phyloP scores from a whole-genome alignment of 2,113 vertebrate species.

The Propithecus coquereli region DNA sequence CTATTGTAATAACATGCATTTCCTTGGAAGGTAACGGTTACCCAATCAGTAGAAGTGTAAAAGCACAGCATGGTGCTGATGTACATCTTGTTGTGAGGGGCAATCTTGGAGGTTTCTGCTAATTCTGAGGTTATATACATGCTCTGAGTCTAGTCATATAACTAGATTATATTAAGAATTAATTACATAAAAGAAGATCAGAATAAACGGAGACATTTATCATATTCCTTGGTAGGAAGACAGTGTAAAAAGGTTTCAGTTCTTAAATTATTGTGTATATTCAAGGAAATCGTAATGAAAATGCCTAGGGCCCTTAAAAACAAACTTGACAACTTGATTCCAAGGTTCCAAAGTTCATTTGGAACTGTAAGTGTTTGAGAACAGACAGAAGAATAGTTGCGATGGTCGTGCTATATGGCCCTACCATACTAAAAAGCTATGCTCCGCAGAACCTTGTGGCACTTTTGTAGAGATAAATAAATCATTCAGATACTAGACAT shows the following conservation, averaged over 20 bases:
- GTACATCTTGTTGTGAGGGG: not conserved
- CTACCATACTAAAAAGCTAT: not conserved
- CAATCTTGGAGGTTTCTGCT: not conserved
- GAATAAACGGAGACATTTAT: not conserved
- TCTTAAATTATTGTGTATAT: not conserved
- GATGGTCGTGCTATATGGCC: not conserved
- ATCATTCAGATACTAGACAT: not conserved
- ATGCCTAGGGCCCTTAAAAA: not conserved
- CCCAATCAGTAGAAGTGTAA: not conserved
- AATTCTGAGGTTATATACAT: not conserved
- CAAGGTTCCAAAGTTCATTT: not conserved
- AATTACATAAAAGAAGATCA: not conserved
- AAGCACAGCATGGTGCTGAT: not conserved
- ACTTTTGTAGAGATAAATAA: slow-evolving; percentile 14
- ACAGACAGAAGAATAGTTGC: not conserved
- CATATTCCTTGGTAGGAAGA: not conserved
- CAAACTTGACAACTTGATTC: not conserved
- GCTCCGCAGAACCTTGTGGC: not conserved
- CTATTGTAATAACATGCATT: not conserved
- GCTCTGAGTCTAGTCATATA: not conserved
- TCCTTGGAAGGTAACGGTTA: not conserved
- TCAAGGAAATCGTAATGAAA: not conserved
- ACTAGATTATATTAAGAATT: not conserved
- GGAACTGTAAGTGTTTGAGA: not conserved
- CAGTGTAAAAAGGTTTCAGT: not conserved